Base-by-base conservation (phyloP, 2,888 invertebrate species). In the Lordiphosa andalusiaca region DNA sequence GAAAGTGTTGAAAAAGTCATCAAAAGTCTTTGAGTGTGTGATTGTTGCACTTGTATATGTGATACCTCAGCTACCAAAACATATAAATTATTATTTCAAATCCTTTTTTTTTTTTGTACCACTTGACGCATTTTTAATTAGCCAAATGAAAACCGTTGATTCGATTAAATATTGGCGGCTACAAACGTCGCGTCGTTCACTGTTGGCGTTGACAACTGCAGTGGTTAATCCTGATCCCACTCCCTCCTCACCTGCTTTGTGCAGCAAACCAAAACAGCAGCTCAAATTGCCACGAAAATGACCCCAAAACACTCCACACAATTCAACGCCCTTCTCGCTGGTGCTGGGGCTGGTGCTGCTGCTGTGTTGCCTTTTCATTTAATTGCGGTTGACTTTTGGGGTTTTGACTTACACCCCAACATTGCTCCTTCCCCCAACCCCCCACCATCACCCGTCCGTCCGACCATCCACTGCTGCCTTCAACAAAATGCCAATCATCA, bases 401-500 rank as follows among this genome's bases (percentile, higher is more conserved):
- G 77, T 67, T 72, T 72, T 64, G 63, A 66, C 70, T 67, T 65
- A 62, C 71, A 49, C 52, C 30, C 9, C 30, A 9, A 3, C 30
- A 9, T 25, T 25, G 7, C 25, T 25, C 30, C 9, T 10, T 4
- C 3, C 9, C 9, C 30, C 10, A n/a, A n/a, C n/a, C n/a, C n/a
- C n/a, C n/a, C n/a, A n/a, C n/a, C n/a, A n/a, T n/a, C n/a, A n/a
- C n/a, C 3, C 10, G 6, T 3, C 30, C 7, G 30, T 1, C 3
- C 10, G 6, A 1, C 23, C 30, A 9, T 7, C 30, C 7, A 4
- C 9, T 30, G 30, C 30, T 30, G 30, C 30, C 46, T 46, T 41
- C 71, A 75, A 71, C 77, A 73, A 69, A 85, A 82, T 85, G 84
- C 80, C 85, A 87, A 86, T 86, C 87, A 87, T 87, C 86, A 87